Conservation (phyloP, 2,888 invertebrate genomes). For the Erebia palarica region DNA sequence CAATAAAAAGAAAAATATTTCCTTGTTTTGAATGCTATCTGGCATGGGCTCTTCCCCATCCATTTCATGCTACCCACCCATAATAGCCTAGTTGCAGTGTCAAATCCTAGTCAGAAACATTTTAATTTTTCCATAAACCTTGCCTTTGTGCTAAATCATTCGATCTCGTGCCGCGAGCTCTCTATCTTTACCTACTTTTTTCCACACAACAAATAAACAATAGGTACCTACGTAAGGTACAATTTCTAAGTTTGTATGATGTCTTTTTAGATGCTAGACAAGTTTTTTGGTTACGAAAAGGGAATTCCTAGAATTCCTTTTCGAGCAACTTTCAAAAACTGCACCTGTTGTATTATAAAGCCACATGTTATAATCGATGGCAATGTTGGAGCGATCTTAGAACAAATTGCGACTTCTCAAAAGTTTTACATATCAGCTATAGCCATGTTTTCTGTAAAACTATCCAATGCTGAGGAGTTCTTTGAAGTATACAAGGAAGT, state of each 20-base stretch:
- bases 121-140: neutral
- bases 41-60: too few relatives aligned
- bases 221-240: neutral
- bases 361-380: conserved; percentile 93
- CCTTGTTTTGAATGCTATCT: too few relatives aligned
- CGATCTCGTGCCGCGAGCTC: too few relatives aligned
- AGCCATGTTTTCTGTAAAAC: conserved; percentile 89
- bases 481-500: conserved; percentile 95
- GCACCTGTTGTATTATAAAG: conserved; percentile 92
- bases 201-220: too few relatives aligned
- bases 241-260: neutral
- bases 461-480: conserved; percentile 93
- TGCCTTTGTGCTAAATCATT: too few relatives aligned
- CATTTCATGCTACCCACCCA: too few relatives aligned
- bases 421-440: conserved; percentile 90
- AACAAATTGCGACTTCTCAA: conserved; percentile 85
- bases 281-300: conserved; percentile 66
- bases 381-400: conserved; percentile 87
- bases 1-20: too few relatives aligned
- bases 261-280: conserved; percentile 60
- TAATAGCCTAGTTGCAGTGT: too few relatives aligned
- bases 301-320: conserved; percentile 59
- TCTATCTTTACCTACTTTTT: too few relatives aligned
- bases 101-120: too few relatives aligned
- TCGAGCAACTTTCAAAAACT: conserved; percentile 84